A percentile compares a stretch with the other conserved stretches of the same genome.
Evolutionary conservation across 2,113 vertebrate genomes (phyloP).

Genomic region (Bambusicola thoracicus): DNA sequence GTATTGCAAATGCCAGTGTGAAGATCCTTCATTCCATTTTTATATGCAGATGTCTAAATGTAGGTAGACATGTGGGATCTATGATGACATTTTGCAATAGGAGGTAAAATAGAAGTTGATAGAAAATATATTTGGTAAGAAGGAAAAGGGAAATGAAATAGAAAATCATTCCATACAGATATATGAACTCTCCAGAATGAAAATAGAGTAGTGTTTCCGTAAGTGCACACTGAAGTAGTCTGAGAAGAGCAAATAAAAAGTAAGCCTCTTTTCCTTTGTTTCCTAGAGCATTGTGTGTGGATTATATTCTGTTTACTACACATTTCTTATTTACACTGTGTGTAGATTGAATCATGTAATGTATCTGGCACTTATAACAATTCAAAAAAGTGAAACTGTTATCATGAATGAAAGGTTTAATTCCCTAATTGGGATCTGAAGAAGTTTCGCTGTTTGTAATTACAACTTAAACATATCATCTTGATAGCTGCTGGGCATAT

Average conservation of each 20-base stretch:
- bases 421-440: neutral
- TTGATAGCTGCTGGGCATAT: neutral
- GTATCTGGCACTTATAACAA: neutral
- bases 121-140: constrained; percentile 41
- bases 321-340: too few relatives aligned
- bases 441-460: neutral
- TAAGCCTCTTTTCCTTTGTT: neutral
- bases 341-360: neutral
- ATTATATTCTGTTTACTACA: too few relatives aligned
- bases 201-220: neutral
- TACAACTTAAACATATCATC: neutral
- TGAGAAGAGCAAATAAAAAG: constrained; percentile 1
- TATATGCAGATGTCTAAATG: constrained; percentile 16
- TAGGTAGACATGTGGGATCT: neutral
- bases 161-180: constrained; percentile 33
- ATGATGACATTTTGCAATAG: constrained; percentile 42
- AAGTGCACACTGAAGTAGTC: neutral
- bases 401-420: neutral
- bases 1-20: neutral
- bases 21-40: constrained; percentile 27
- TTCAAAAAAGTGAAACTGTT: neutral
- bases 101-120: constrained; percentile 42
- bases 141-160: constrained; percentile 20
- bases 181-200: neutral
- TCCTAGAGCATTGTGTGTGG: too few relatives aligned